Evolutionary conservation across 2,888 invertebrate species (phyloP), one percentile per base, ranked within the genome.

Genomic region (Meloe dianella): DNA sequence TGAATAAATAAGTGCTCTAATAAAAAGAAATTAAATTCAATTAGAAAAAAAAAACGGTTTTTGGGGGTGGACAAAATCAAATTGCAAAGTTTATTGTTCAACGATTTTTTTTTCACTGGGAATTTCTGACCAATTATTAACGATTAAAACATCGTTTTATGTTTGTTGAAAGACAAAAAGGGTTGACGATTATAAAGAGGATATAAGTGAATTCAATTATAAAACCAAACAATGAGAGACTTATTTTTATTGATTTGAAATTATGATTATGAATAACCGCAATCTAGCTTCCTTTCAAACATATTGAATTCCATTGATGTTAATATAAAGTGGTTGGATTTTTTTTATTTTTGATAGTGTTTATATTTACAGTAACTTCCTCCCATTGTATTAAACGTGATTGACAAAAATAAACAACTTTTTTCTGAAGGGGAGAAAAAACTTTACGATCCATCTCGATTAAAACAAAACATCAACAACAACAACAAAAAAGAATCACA

Each of bases 31-130:
- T n/a, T n/a, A n/a, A n/a, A n/a, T n/a, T n/a, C n/a, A n/a, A n/a
- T n/a, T n/a, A n/a, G n/a, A 20, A 47, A 20, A 9, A 22, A 47
- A 41, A n/a, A 5, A n/a, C 2, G 32, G 4, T 6, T 38, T n/a
- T 20, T 3, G 1, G 5, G 47, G 20, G 9, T 38, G 32, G n/a
- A 38, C n/a, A n/a, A n/a, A 38, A 38, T n/a, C 14, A n/a, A 12
- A 38, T 47, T 47, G 47, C 47, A 47, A 47, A 47, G 47, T 47
- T 47, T 47, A 47, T 47, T n/a, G n/a, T n/a, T n/a, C n/a, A n/a
- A n/a, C n/a, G n/a, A n/a, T n/a, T n/a, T n/a, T n/a, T n/a, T n/a
- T n/a, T n/a, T n/a, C n/a, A n/a, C n/a, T n/a, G n/a, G n/a, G n/a
- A n/a, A n/a, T n/a, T 41, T 41, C 17, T 38, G 38, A 17, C 38